phyloP scores from a whole-genome alignment of 2,888 invertebrate species.

The Cartodere bifasciata region DNA sequence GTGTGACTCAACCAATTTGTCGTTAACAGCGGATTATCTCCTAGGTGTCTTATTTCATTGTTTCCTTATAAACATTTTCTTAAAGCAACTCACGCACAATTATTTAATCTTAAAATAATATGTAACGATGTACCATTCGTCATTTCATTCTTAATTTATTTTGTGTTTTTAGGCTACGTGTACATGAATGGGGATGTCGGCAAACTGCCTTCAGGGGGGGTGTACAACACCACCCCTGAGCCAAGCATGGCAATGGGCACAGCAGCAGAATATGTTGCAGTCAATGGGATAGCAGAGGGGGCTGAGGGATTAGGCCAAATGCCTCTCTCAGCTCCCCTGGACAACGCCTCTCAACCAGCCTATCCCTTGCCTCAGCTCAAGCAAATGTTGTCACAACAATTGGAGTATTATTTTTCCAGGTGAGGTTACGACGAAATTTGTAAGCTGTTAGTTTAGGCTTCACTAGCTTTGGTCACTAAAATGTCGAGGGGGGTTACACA shows the following conservation, averaged over 20 bases:
- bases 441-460: too few species aligned
- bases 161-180: conserved; percentile 47
- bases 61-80: too few species aligned
- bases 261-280: conserved; percentile 25
- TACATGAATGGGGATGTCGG: conserved; percentile 77
- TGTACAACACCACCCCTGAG: conserved; percentile 56
- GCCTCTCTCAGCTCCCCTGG: conserved; percentile 36
- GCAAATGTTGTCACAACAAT: conserved; percentile 65
- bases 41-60: too few species aligned
- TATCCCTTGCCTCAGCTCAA: conserved; percentile 63
- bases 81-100: too few species aligned
- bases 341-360: conserved; percentile 37
- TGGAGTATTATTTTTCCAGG: conserved; percentile 86
- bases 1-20: too few species aligned
- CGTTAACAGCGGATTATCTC: too few species aligned
- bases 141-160: neutral
- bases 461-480: too few species aligned
- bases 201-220: conserved; percentile 59
- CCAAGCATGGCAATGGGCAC: conserved; percentile 35
- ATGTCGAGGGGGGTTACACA: too few species aligned
- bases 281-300: conserved; percentile 34
- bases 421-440: too few species aligned
- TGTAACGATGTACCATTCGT: too few species aligned
- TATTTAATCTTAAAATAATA: too few species aligned
- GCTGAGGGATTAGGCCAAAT: conserved; percentile 35